Base-by-base conservation (phyloP, 2,113 vertebrate species). In the Podocnemis expansa region DNA sequence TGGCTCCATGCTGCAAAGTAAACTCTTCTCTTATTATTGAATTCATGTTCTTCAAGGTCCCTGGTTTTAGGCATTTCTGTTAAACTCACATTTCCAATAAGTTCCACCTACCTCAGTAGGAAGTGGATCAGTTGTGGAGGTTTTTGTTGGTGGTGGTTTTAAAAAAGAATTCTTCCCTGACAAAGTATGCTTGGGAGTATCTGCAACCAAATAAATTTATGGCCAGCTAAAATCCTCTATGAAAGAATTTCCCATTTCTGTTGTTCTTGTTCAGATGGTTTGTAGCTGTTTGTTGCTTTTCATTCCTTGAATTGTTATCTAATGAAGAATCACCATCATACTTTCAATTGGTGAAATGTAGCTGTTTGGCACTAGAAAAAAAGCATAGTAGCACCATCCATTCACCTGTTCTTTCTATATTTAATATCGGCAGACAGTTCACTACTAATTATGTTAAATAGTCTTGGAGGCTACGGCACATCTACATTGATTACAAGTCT, bases 131-230 rank as follows among this genome's bases (percentile, higher is more conserved):
- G 90, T 82, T 80, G 73, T 78, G 90, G 78, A 93, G 95, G 91
- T 84, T 88, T 58, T 49, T 78, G 91, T 95, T 93, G 51, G 51
- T 93, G 47, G 47, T 47, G 47, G 47, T 95, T 91, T 87, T 17
- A 14, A 14, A 31, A 93, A 87, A 87, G 84, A 86, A 95, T 91
- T 78, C 88, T 45, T 90, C 63, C 94, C 85, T 93, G 94, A 96
- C 88, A 90, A 85, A 93, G 85, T 88, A 93, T 27, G 87, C 51
- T 94, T 80, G 80, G 88, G 58, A 91, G 70, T 91, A 84, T 95
- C 95, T 93, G 52, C 87, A 93, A 96, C 95, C 91, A 91, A 95
- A 93, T 93, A 97, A 88, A 96, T 94, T 97, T 94, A 96, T 82
- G 94, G 95, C 80, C 94, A 96, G 78, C 87, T 96, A 97, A 97